A percentile compares a stretch with the other conserved stretches of the same genome.
These are phyloP conservation scores for Teleiodes luculella DNA, from an alignment of 2,888 invertebrate species.

Conservation along the genomic window DNA sequence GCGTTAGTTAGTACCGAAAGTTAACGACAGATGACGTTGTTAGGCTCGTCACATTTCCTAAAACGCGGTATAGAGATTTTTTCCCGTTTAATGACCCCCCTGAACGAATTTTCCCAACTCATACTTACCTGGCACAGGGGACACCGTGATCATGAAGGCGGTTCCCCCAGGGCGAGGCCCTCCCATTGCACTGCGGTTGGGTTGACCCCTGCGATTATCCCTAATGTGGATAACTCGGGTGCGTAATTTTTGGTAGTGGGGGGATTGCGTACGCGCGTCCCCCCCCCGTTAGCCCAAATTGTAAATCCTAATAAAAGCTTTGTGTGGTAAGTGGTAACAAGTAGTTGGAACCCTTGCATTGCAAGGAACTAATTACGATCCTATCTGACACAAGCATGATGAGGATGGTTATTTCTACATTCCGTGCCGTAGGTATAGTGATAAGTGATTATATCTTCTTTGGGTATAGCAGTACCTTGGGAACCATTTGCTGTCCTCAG, in stretches of 20 bases:
- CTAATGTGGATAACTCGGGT: constrained; percentile 21
- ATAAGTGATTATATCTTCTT: no score
- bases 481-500: constrained; percentile 46
- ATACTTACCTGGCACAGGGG: constrained; percentile 16
- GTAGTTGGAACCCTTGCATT: no score
- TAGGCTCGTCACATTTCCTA: background rate
- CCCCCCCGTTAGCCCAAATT: background rate
- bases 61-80: no score
- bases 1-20: background rate
- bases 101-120: background rate
- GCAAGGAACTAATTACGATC: no score
- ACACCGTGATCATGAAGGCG: constrained; percentile 16
- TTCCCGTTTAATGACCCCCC: constrained; percentile 1
- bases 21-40: constrained; percentile 2
- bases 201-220: constrained; percentile 18
- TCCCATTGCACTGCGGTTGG: constrained; percentile 16
- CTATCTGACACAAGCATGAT: no score
- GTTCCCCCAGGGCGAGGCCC: constrained; percentile 16
- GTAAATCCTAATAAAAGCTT: no score
- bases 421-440: no score
- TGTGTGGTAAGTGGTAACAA: no score
- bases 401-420: no score
- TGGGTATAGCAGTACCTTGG: no score
- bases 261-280: constrained; percentile 20
- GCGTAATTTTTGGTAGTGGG: constrained; percentile 20